Base-by-base conservation (phyloP, 2,888 invertebrate species). In the Penaeus monodon region DNA sequence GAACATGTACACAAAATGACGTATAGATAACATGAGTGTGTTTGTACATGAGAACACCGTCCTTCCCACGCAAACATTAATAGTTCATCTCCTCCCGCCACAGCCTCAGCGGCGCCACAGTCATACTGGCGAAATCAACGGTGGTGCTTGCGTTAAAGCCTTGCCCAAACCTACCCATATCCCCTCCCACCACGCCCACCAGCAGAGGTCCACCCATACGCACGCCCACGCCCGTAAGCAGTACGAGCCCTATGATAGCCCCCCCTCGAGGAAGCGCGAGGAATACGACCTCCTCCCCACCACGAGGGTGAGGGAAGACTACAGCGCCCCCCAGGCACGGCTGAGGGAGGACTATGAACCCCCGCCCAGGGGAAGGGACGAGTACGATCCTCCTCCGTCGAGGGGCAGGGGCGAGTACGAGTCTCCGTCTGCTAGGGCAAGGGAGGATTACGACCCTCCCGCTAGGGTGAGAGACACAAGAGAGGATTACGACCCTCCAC, bases 91-190 rank as follows among this genome's bases (percentile, higher is more conserved):
- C 81, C 85, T 66, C 65, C 74, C 81, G 73, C 73, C 29, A 81
- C 85, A 85, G 85, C 78, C 82, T 49, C 86, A 77, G 63, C 86
- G 86, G 77, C 86, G 86, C 78, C 86, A 86, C 86, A 86, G 86
- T 73, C 82, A 85, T 66, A 81, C 85, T 24, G 85, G 85, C 44
- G 85, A 85, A 22, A 63, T 74, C 57, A 82, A 73, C 85, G 85
- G 85, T 70, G 38, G 57, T 78, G 63, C 84, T 78, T 2, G 73
- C 22, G 82, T 73, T 49, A 74, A 64, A 24, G 27, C 70, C 22
- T 57, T 63, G 27, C 63, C 80, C 80, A 65, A 80, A 65, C 33
- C 70, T 65, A 44, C 33, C 82, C 70, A 73, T 74, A n/a, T 44
- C 73, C 82, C 63, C 29, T 29, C 63, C 27, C 38, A 65, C 78